Percentiles rank a stretch among this genome's conserved stretches.
Evolutionary conservation across 2,797 vertebrate genomes (phyloP).

Genomic region (Pipistrellus pipistrellus): DNA sequence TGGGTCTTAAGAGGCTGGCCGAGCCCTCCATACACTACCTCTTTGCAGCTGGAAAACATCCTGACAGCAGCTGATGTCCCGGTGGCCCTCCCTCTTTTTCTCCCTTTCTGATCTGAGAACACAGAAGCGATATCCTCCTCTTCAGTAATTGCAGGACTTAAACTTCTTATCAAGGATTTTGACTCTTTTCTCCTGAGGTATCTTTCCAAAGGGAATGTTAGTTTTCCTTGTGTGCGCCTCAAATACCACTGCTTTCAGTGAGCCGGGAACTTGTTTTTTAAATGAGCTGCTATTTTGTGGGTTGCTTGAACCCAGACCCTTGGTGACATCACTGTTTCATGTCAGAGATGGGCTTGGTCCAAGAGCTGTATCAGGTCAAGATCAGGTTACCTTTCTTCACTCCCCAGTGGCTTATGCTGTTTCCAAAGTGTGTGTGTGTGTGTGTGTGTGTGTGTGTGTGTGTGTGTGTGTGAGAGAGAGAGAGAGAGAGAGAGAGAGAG

Average conservation of each 20-base stretch:
- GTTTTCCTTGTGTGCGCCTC: conserved; percentile 90
- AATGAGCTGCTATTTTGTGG: conserved; percentile 88
- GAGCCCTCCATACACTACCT: conserved; percentile 90
- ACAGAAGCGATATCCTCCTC: conserved; percentile 90
- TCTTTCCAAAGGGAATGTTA: conserved; percentile 92
- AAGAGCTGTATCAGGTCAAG: conserved; percentile 22
- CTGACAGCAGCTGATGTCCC: conserved; percentile 92
- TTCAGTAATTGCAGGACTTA: conserved; percentile 93
- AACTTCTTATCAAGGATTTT: conserved; percentile 92
- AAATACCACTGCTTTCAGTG: conserved; percentile 86
- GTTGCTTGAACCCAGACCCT: conserved; percentile 81
- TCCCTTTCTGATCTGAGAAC: conserved; percentile 90
- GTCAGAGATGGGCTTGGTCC: conserved; percentile 56
- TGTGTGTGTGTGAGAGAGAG: background rate
- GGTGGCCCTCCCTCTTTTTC: conserved; percentile 85
- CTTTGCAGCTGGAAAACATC: conserved; percentile 90
- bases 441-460: background rate
- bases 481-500: too few relatives aligned
- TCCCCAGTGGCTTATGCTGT: background rate
- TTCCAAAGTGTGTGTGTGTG: background rate
- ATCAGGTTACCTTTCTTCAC: conserved; percentile 2
- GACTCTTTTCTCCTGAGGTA: conserved; percentile 89
- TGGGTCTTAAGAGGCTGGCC: conserved; percentile 91
- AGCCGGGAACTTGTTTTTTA: conserved; percentile 88
- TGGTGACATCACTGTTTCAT: conserved; percentile 69